Percentiles rank a stretch among this genome's conserved stretches.
phyloP scores from a whole-genome alignment of 2,797 vertebrate species.

The Poeciliopsis paucimaculata region DNA sequence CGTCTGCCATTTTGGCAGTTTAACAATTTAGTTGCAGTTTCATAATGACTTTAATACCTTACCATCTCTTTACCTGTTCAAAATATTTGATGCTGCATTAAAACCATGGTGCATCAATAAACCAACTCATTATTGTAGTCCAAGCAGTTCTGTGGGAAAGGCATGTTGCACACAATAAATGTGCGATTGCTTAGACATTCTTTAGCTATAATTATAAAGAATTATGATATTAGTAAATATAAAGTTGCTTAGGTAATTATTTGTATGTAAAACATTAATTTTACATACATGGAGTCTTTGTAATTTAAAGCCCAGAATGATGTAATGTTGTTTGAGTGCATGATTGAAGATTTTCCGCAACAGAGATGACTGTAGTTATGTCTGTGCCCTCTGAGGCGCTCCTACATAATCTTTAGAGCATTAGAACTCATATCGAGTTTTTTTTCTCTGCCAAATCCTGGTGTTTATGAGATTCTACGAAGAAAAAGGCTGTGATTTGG shows the following conservation, averaged over 20 bases:
- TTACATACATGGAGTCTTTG: no score
- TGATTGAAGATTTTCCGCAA: no score
- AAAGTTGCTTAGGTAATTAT: neutral
- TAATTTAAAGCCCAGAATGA: no score
- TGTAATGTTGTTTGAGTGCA: no score
- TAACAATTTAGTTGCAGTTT: neutral
- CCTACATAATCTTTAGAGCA: neutral
- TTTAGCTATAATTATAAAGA: neutral
- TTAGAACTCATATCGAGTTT: neutral
- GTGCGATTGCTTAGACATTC: neutral
- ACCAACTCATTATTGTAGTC: neutral
- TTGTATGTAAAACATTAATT: neutral
- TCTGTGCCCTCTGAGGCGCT: conserved; percentile 9
- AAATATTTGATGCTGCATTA: neutral
- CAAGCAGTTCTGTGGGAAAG: neutral
- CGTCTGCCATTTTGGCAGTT: neutral
- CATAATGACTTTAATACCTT: neutral
- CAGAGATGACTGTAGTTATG: conserved; percentile 7
- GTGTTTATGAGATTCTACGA: conserved; percentile 25
- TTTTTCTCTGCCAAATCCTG: conserved; percentile 12
- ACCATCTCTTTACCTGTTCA: neutral
- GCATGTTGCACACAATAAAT: neutral
- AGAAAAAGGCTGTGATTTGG: conserved; percentile 27
- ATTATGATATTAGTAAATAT: neutral
- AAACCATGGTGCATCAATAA: neutral